phyloP scores from a whole-genome alignment of 2,797 vertebrate genomes.

The Basileuterus tristriatus region DNA sequence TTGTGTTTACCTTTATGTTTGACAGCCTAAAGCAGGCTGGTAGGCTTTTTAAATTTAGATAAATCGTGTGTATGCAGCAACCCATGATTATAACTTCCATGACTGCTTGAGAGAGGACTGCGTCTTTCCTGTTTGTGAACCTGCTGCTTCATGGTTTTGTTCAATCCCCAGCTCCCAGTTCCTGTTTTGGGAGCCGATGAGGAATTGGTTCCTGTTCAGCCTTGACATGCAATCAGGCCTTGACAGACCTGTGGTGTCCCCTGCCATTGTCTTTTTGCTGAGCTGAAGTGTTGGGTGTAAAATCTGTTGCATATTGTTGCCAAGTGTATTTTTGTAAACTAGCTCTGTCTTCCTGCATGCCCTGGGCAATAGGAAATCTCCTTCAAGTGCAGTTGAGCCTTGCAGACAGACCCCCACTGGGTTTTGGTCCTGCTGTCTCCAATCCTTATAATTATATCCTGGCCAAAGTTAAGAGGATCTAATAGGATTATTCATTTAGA shows the following conservation, averaged over 20 bases:
- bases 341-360: background rate
- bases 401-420: background rate
- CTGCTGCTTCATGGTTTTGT: background rate
- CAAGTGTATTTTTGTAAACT: background rate
- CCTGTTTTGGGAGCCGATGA: background rate
- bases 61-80: background rate
- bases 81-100: background rate
- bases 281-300: background rate
- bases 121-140: background rate
- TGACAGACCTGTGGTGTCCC: background rate
- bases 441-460: background rate
- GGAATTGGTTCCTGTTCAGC: background rate
- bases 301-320: background rate
- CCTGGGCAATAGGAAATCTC: background rate
- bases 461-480: background rate
- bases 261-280: background rate
- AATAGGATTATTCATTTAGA: constrained; percentile 22
- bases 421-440: background rate
- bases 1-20: background rate
- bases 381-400: background rate
- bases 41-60: background rate
- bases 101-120: background rate
- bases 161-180: background rate
- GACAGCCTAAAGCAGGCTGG: background rate
- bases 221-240: background rate